These are phyloP conservation scores for Atrichornis clamosus DNA, from an alignment of 2,113 vertebrate genomes.

Conservation along the genomic window DNA sequence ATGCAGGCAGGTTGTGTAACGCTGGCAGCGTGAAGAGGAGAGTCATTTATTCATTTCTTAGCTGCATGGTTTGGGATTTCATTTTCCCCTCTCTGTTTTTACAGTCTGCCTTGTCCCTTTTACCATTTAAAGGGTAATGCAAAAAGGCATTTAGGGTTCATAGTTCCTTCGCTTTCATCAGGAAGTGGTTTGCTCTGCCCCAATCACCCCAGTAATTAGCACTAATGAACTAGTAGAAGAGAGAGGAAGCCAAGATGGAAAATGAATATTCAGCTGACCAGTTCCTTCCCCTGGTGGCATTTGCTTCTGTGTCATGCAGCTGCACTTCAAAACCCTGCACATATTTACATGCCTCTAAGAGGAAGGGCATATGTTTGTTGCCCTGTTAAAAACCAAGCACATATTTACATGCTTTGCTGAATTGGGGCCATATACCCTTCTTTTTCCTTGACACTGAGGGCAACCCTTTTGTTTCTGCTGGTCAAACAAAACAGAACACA, in stretches of 20 bases:
- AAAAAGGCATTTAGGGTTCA: background rate
- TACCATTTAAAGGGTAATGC: background rate
- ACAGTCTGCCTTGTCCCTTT: background rate
- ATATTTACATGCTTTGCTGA: constrained; percentile 34
- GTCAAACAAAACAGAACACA: constrained; percentile 36
- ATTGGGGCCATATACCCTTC: constrained; percentile 38
- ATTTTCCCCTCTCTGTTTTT: background rate
- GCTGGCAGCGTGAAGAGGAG: background rate
- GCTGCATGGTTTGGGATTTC: constrained; percentile 36
- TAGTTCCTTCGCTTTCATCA: background rate
- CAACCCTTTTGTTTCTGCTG: constrained; percentile 49
- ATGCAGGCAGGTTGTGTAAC: constrained; percentile 71
- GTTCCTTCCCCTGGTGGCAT: background rate
- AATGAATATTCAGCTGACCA: background rate
- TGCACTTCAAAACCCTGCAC: background rate
- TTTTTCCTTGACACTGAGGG: constrained; percentile 46
- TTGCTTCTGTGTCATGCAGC: background rate
- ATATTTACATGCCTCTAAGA: background rate
- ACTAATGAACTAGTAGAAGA: background rate
- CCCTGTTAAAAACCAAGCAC: constrained; percentile 7
- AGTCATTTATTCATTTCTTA: constrained; percentile 67
- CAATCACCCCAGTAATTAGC: background rate
- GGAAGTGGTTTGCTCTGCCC: background rate
- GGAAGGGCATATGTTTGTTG: background rate
- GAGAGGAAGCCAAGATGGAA: background rate